Conservation (phyloP, 2,113 vertebrate species). For the Agelaius tricolor region DNA sequence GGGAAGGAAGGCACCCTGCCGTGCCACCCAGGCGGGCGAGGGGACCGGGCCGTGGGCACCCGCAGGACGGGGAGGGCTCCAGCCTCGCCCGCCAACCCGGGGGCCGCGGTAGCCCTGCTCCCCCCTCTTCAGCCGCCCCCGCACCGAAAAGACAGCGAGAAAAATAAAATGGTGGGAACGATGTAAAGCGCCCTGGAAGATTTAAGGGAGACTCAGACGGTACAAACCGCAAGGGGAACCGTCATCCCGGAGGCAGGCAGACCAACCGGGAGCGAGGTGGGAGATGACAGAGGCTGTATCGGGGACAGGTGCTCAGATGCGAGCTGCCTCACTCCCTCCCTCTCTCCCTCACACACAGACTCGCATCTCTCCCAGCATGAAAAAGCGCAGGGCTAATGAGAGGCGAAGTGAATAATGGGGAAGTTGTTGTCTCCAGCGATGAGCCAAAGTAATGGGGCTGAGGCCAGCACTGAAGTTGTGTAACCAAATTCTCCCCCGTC, state of each 20-base stretch:
- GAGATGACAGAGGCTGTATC: not conserved
- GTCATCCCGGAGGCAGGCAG: not conserved
- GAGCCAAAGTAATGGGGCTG: constrained; percentile 47
- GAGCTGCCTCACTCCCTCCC: not conserved
- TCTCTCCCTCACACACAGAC: not conserved
- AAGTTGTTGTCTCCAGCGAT: constrained; percentile 22
- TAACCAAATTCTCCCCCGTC: constrained; percentile 40
- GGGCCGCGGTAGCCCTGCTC: not conserved
- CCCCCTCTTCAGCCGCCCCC: not conserved
- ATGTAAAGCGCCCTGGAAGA: not conserved
- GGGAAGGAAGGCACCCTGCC: not conserved
- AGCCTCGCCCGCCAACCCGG: not conserved
- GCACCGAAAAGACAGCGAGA: not conserved
- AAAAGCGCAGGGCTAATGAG: constrained; percentile 28
- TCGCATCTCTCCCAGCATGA: not conserved
- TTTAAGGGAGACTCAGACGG: not conserved
- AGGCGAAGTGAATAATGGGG: constrained; percentile 45
- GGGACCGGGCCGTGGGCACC: not conserved
- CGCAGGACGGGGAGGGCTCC: not conserved
- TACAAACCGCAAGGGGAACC: not conserved
- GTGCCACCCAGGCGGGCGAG: not conserved
- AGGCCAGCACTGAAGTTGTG: constrained; percentile 60
- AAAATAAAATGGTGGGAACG: constrained; percentile 18
- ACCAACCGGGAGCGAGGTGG: not conserved
- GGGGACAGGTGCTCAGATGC: constrained; percentile 18